Conservation (phyloP, 2,113 vertebrate genomes). For the Macquaria australasica region DNA sequence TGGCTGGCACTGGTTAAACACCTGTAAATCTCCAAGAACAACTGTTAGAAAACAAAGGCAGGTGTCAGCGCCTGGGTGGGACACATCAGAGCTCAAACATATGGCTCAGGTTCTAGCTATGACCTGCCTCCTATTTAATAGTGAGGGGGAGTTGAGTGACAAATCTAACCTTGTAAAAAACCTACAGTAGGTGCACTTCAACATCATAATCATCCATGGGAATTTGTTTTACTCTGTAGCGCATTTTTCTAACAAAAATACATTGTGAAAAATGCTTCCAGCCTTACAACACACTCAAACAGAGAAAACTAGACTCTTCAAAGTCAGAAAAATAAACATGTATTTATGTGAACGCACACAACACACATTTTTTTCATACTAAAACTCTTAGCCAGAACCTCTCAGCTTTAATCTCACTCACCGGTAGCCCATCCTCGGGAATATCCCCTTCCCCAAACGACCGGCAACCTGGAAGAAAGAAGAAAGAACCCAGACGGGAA, state of each 20-base stretch:
- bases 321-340: background rate
- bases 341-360: background rate
- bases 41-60: conserved; percentile 60
- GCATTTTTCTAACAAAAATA: background rate
- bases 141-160: background rate
- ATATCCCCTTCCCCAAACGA: conserved; percentile 87
- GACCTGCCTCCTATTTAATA: conserved; percentile 34
- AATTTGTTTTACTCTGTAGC: background rate
- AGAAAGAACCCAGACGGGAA: background rate
- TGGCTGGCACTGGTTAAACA: conserved; percentile 53
- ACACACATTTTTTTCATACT: conserved; percentile 1
- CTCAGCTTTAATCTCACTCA: conserved; percentile 78
- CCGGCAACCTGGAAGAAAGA: conserved; percentile 85
- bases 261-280: background rate
- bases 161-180: conserved; percentile 4
- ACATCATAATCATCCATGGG: background rate
- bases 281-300: background rate
- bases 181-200: background rate
- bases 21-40: conserved; percentile 62
- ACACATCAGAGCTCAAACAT: conserved; percentile 33
- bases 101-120: conserved; percentile 30
- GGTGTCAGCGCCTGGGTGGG: conserved; percentile 50
- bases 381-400: background rate
- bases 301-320: background rate
- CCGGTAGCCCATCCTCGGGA: conserved; percentile 90